Base-by-base conservation (phyloP, 2,888 invertebrate genomes). In the Orchesellides sinensis region DNA sequence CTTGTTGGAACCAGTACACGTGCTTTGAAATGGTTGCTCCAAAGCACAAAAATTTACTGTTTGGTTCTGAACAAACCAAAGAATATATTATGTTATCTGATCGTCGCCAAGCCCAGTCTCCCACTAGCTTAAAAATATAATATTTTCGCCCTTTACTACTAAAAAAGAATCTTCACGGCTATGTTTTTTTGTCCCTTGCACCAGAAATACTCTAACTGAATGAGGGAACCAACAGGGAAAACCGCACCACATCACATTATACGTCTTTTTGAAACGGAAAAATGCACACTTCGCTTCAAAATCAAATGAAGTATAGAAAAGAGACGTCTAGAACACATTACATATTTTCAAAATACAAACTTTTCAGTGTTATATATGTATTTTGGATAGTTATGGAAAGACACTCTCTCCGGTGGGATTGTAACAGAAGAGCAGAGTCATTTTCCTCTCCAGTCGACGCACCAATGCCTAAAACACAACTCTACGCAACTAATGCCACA, bases 141-240 rank as follows among this genome's bases (percentile, higher is more conserved):
- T 29, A 35, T 40, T 49, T 23, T 72, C 59, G 47, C 59, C 72
- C 68, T 29, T 61, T 27, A 1, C 23, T 6, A 40, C 56, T 19
- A 35, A 25, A 70, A 40, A n/a, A n/a, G n/a, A n/a, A n/a, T n/a
- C 32, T 25, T 25, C 27, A 27, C 25, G 19, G 17, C 61, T 23
- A 27, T 32, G 19, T 63, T 59, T 49, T 69, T 69, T 69, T 61
- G 68, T 21, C 25, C 35, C 52, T 49, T 69, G 66, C 45, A 66
- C 69, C 69, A 78, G 78, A 78, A 78, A 78, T 78, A 78, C 66
- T 77, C 52, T 23, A 12, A 27, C 47, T 72, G 59, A 72, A 72
- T 72, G 59, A 61, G 61, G 52, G 61, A 72, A 72, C 72, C 72
- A 72, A 61, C 47, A 10, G 17, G 17, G 17, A 56, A 61, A 49